phyloP scores from a whole-genome alignment of 2,797 vertebrate species.

The Notolepis coatsorum region DNA sequence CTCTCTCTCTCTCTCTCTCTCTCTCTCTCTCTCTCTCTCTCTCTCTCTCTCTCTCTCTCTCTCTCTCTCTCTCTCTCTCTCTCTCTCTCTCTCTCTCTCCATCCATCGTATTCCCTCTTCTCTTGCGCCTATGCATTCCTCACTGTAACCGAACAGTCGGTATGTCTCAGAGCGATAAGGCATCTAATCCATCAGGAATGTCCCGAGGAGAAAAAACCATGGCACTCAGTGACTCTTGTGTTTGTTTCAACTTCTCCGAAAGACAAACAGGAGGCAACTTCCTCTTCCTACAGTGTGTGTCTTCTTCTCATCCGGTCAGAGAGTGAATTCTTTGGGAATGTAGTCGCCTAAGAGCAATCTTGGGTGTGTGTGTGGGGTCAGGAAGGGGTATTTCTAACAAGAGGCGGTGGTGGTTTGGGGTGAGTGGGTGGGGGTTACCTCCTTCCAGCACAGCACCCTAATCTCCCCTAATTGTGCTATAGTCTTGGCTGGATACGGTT shows the following conservation, averaged over 20 bases:
- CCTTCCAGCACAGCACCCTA: slow-evolving; percentile 61
- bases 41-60: neutral
- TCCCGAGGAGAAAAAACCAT: neutral
- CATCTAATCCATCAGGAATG: slow-evolving; percentile 1
- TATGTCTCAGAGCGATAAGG: slow-evolving; percentile 7
- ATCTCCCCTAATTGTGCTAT: slow-evolving; percentile 73
- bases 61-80: neutral
- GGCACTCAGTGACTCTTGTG: neutral
- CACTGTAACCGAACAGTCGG: slow-evolving; percentile 6
- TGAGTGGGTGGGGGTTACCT: slow-evolving; percentile 47
- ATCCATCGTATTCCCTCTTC: neutral
- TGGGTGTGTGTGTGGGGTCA: slow-evolving; percentile 47
- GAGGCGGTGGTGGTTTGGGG: slow-evolving; percentile 41
- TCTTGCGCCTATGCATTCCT: slow-evolving; percentile 2
- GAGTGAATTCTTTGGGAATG: neutral
- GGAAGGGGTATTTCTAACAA: slow-evolving; percentile 63
- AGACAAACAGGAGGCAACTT: neutral
- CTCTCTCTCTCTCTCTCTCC: neutral
- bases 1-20: slow-evolving; percentile 15
- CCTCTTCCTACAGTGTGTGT: slow-evolving; percentile 4
- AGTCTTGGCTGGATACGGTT: slow-evolving; percentile 36
- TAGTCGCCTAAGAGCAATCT: slow-evolving; percentile 3
- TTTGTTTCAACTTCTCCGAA: neutral
- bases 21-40: slow-evolving; percentile 6
- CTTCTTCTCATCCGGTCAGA: neutral